Evolutionary conservation across 2,797 vertebrate species (phyloP).

Genomic region (Myotis vivesi): DNA sequence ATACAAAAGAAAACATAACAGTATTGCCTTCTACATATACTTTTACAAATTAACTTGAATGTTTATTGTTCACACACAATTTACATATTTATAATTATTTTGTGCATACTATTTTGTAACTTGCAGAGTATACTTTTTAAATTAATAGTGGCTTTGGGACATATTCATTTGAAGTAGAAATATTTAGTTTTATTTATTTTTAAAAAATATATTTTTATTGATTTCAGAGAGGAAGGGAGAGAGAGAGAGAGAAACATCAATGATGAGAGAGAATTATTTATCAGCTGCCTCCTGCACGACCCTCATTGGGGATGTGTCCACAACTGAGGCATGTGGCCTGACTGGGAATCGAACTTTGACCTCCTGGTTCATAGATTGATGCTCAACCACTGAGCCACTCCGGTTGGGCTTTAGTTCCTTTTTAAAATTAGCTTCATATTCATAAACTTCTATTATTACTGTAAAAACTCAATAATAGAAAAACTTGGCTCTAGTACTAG

Average conservation of each 20-base stretch:
- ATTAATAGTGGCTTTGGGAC: constrained; percentile 6
- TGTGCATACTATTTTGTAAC: background rate
- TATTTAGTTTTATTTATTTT: background rate
- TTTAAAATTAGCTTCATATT: constrained; percentile 36
- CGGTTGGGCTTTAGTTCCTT: background rate
- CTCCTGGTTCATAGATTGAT: background rate
- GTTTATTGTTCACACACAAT: constrained; percentile 35
- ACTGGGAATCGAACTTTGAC: background rate
- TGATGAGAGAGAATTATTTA: background rate
- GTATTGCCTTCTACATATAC: background rate
- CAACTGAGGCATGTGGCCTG: background rate
- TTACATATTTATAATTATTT: constrained; percentile 13
- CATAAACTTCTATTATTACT: background rate
- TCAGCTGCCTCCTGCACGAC: too few relatives aligned
- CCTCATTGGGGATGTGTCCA: too few relatives aligned
- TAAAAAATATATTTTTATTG: too few relatives aligned
- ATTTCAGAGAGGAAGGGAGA: too few relatives aligned
- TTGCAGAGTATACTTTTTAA: background rate
- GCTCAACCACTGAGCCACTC: too few relatives aligned
- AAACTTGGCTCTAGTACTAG: background rate
- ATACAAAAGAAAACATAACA: background rate
- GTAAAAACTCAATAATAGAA: constrained; percentile 4
- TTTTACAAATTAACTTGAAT: constrained; percentile 31
- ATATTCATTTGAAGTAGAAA: constrained; percentile 38
- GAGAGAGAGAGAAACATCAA: background rate